These are phyloP conservation scores for Epizoanthus scotinus DNA, from an alignment of 92 coral and sea anemone species.

Conservation along the genomic window DNA sequence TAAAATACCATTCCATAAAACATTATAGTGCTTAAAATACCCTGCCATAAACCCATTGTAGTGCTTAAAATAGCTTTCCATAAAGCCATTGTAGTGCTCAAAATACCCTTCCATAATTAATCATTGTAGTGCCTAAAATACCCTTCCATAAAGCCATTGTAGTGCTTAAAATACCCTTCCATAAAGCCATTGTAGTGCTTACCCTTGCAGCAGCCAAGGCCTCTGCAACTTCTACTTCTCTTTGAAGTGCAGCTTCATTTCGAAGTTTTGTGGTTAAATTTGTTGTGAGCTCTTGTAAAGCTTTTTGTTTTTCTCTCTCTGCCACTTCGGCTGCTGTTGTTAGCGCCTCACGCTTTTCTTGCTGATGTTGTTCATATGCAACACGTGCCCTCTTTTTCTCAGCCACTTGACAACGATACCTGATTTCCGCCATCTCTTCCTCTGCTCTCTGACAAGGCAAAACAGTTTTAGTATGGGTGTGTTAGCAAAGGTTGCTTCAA, in stretches of 20 bases:
- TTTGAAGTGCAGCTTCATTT: constrained; percentile 78
- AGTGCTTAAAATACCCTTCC: too few relatives aligned
- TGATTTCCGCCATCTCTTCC: constrained; percentile 85
- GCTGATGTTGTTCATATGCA: constrained; percentile 72
- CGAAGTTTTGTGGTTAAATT: constrained; percentile 64
- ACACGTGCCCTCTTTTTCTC: constrained; percentile 90
- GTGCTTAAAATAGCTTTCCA: too few relatives aligned
- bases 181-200: not conserved
- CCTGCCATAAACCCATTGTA: too few relatives aligned
- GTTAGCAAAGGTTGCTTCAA: not conserved
- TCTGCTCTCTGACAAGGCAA: constrained; percentile 68
- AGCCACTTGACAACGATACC: constrained; percentile 92
- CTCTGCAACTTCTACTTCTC: constrained; percentile 77
- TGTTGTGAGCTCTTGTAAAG: constrained; percentile 69
- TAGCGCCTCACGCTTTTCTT: constrained; percentile 75
- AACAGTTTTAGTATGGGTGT: not conserved
- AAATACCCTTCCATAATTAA: too few relatives aligned
- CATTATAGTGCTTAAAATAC: too few relatives aligned
- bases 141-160: too few relatives aligned
- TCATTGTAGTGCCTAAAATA: too few relatives aligned
- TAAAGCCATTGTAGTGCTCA: too few relatives aligned
- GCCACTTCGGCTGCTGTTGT: constrained; percentile 74
- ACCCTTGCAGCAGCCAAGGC: constrained; percentile 81
- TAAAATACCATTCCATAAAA: too few relatives aligned
- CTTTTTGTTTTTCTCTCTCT: constrained; percentile 72